These are phyloP conservation scores for Dryobates pubescens DNA, from an alignment of 2,797 vertebrate species.

Conservation along the genomic window DNA sequence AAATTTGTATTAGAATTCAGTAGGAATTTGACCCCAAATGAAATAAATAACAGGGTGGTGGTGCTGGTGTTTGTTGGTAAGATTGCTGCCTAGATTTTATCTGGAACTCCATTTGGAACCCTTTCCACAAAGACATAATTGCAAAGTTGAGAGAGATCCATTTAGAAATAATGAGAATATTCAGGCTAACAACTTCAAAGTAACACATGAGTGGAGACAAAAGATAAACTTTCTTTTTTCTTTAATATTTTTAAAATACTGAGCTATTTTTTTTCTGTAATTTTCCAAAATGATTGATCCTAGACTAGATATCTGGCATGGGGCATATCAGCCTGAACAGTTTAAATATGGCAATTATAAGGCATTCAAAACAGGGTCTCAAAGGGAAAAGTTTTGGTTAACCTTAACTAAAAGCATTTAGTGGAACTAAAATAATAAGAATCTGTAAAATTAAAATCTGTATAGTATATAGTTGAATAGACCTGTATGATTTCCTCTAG, in stretches of 20 bases:
- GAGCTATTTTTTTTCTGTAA: constrained; percentile 12
- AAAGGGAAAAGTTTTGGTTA: constrained; percentile 12
- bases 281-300: neutral
- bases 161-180: neutral
- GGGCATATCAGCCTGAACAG: neutral
- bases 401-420: constrained; percentile 30
- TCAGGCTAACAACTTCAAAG: neutral
- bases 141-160: neutral
- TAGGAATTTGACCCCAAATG: neutral
- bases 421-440: constrained; percentile 16
- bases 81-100: neutral
- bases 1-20: neutral
- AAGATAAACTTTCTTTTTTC: neutral
- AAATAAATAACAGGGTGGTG: neutral
- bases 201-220: neutral
- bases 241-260: neutral
- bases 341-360: constrained; percentile 25
- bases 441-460: constrained; percentile 28
- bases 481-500: neutral
- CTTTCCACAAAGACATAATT: neutral
- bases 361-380: neutral
- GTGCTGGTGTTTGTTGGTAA: neutral
- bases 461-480: neutral
- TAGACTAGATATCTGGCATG: neutral
- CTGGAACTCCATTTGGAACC: neutral